phyloP scores from a whole-genome alignment of 1,140 invertebrate species.

The Laupala kohalensis region DNA sequence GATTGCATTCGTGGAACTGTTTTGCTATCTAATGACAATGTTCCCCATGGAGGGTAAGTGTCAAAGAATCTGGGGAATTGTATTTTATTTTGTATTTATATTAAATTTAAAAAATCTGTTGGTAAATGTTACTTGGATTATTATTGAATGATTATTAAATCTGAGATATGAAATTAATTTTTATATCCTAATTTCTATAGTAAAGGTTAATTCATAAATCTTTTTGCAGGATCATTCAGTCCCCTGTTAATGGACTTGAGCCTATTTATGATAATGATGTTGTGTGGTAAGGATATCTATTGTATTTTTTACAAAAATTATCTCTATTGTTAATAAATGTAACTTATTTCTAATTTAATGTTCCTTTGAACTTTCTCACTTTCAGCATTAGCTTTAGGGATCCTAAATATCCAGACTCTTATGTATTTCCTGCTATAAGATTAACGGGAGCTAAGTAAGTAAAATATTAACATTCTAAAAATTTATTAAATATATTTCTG shows the following conservation, averaged over 20 bases:
- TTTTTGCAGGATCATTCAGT: neutral
- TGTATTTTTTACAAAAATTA: neutral
- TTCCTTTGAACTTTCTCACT: constrained; percentile 20
- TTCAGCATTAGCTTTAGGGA: constrained; percentile 65
- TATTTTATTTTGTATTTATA: neutral
- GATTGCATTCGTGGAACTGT: constrained; percentile 64
- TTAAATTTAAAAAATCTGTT: neutral
- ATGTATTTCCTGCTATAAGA: constrained; percentile 61
- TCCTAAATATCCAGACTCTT: constrained; percentile 61
- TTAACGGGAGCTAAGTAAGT: constrained; percentile 43
- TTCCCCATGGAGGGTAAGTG: constrained; percentile 46
- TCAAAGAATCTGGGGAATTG: neutral
- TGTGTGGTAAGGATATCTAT: neutral
- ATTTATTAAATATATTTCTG: no score
- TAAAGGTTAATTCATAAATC: no score
- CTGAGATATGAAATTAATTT: neutral
- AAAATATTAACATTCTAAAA: no score
- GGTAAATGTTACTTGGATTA: neutral
- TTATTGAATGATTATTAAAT: neutral
- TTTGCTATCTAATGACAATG: constrained; percentile 50
- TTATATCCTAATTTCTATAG: no score
- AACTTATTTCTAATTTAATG: no score
- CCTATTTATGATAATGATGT: neutral
- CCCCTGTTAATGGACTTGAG: neutral
- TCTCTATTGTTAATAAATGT: no score